phyloP scores from a whole-genome alignment of 2,113 vertebrate species.

The Xiphophorus hellerii region DNA sequence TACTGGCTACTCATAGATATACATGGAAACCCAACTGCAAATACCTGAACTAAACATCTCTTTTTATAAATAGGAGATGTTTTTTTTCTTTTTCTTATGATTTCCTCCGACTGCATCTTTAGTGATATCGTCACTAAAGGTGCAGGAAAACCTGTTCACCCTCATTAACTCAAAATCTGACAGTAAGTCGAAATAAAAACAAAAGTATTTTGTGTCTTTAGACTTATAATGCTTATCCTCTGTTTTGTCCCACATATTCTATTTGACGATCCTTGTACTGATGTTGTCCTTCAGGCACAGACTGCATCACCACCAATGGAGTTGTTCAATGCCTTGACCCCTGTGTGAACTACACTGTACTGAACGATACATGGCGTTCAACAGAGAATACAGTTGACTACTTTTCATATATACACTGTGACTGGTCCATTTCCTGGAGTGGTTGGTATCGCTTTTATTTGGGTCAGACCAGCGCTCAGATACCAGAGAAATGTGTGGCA shows the following conservation, averaged over 20 bases:
- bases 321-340: constrained; percentile 43
- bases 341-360: constrained; percentile 35
- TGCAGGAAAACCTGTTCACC: neutral
- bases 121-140: too few species aligned
- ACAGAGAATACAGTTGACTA: constrained; percentile 12
- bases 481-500: constrained; percentile 54
- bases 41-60: too few species aligned
- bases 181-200: neutral
- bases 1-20: too few species aligned
- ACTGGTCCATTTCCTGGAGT: neutral
- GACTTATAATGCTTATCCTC: neutral
- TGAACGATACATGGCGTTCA: constrained; percentile 66
- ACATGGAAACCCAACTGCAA: too few species aligned
- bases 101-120: too few species aligned
- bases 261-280: neutral
- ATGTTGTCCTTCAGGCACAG: constrained; percentile 48
- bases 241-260: neutral
- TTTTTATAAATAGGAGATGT: too few species aligned
- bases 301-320: constrained; percentile 32
- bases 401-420: constrained; percentile 21
- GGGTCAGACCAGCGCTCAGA: constrained; percentile 30
- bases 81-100: too few species aligned
- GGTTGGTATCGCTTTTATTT: too few species aligned
- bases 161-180: neutral
- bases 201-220: neutral